Evolutionary conservation across 2,113 vertebrate species (phyloP), one percentile per base, ranked within the genome.

Genomic region (Serinus canaria): DNA sequence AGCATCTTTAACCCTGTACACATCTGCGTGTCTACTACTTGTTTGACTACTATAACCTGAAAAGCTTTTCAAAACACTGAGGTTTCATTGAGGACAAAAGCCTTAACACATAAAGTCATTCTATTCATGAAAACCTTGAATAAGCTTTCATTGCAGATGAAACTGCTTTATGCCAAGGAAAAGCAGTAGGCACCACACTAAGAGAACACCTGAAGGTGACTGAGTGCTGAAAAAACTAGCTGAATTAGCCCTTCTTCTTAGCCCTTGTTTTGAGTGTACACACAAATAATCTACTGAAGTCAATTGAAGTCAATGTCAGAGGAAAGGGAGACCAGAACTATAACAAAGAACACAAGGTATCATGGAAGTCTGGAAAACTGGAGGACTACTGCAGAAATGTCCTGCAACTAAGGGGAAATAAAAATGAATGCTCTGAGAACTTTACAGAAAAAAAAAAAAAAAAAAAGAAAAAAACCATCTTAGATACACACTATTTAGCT

Each of bases 401-500:
- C 22, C 67, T 8, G 4, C 7, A 27, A 22, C 19, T 76, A 28
- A 62, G 31, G 44, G 15, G 17, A 86, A 83, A 85, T 37, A 13
- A 86, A 58, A 82, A 88, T 30, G 5, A 68, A 46, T 6, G 4
- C 16, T 50, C 16, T 25, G 27, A 64, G 30, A 72, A 76, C 15
- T 72, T 50, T 13, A 49, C 3, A 46, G 39, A 4, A 43, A 69
- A 67, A 59, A 16, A 43, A 9, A 10, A 39, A 41, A 22, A 44
- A 16, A 7, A 11, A 47, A 14, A 2, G 2, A 3, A 10, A 15
- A 22, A n/a, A 58, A 23, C 6, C 47, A 18, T 3, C 28, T 43
- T 28, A 80, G 2, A 22, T 21, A 49, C 0, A 0, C 15, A 23
- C 35, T 70, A 66, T 35, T 77, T 62, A 6, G 28, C 15, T 4